These are phyloP conservation scores for Torymus texanus DNA, from an alignment of 2,888 invertebrate species.

Conservation along the genomic window DNA sequence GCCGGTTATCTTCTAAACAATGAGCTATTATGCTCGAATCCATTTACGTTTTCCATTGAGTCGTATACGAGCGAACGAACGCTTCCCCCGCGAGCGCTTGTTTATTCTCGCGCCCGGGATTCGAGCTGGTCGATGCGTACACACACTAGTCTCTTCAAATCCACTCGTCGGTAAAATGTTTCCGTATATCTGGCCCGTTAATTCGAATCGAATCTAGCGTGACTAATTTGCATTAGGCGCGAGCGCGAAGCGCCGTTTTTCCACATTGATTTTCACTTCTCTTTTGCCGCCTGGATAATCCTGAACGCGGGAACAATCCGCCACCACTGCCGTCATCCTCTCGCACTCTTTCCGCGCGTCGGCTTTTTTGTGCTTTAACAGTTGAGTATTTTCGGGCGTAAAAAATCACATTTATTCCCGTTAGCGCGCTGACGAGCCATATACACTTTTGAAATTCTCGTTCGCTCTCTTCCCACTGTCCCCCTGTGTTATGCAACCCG, in stretches of 20 bases:
- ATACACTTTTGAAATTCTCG: constrained; percentile 16
- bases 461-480: background rate
- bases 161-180: constrained; percentile 28
- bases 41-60: constrained; percentile 26
- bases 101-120: background rate
- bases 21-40: constrained; percentile 34
- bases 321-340: background rate
- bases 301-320: background rate
- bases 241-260: constrained; percentile 16
- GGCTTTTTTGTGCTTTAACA: constrained; percentile 5
- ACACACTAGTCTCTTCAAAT: constrained; percentile 15
- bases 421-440: background rate
- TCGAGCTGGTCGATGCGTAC: too few species aligned
- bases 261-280: constrained; percentile 35
- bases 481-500: too few species aligned
- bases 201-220: constrained; percentile 30
- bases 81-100: background rate
- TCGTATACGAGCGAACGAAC: background rate
- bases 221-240: constrained; percentile 35
- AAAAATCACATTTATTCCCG: constrained; percentile 33
- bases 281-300: constrained; percentile 29
- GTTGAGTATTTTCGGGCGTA: constrained; percentile 12
- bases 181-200: constrained; percentile 14
- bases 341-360: background rate
- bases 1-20: constrained; percentile 33